Percentiles rank a stretch among this genome's conserved stretches.
Conservation (phyloP, 2,113 vertebrate species). For the Pungitius pungitius region DNA sequence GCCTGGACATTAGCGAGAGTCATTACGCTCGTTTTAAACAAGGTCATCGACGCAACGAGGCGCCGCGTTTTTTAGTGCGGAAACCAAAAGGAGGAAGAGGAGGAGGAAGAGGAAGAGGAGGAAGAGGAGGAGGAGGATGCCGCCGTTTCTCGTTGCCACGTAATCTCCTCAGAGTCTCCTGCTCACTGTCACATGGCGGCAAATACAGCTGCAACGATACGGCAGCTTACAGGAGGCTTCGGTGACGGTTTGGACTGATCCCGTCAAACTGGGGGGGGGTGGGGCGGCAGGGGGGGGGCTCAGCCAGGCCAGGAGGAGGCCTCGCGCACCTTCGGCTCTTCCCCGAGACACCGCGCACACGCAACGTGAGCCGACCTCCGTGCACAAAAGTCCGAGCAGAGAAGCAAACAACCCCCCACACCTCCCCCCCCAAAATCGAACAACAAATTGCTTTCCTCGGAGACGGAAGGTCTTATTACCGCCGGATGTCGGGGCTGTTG, state of each 20-base stretch:
- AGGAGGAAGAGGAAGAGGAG: too few relatives aligned
- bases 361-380: too few relatives aligned
- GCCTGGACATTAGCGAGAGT: slow-evolving; percentile 77
- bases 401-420: not conserved
- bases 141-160: slow-evolving; percentile 53
- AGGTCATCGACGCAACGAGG: slow-evolving; percentile 79
- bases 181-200: too few relatives aligned
- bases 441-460: not conserved
- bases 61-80: slow-evolving; percentile 71
- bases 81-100: slow-evolving; percentile 55
- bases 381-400: not conserved
- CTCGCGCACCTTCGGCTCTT: too few relatives aligned
- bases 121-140: slow-evolving; percentile 23
- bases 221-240: too few relatives aligned
- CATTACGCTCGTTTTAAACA: slow-evolving; percentile 82
- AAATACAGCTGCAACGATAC: too few relatives aligned
- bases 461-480: not conserved
- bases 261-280: too few relatives aligned
- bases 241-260: too few relatives aligned
- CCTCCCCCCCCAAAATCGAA: not conserved
- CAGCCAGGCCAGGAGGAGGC: too few relatives aligned
- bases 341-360: too few relatives aligned
- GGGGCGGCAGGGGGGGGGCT: too few relatives aligned
- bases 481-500: not conserved
- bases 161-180: slow-evolving; percentile 52